Conservation (phyloP, 1,140 invertebrate genomes). For the Zelostemma sp. region DNA sequence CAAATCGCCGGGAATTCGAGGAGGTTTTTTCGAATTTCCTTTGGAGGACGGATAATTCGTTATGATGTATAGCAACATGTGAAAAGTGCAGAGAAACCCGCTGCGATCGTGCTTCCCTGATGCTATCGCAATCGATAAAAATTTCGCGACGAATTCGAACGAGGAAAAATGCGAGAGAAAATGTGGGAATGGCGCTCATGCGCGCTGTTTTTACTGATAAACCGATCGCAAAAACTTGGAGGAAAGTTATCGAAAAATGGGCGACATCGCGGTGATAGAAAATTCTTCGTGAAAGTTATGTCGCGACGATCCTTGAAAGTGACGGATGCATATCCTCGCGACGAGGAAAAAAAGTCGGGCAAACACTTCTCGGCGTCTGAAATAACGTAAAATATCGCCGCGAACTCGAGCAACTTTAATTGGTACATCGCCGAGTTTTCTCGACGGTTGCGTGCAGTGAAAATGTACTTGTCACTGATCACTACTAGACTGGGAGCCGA, state of each 20-base stretch:
- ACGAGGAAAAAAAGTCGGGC: too few relatives aligned
- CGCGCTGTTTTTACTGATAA: background rate
- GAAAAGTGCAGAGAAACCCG: constrained; percentile 36
- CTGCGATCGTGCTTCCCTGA: constrained; percentile 33
- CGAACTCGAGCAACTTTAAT: background rate
- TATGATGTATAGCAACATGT: constrained; percentile 33
- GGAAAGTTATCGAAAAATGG: background rate
- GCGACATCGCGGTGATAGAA: background rate
- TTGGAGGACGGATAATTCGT: constrained; percentile 34
- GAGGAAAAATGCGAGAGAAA: background rate
- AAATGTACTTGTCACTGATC: background rate
- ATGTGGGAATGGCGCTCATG: background rate
- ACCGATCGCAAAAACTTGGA: background rate
- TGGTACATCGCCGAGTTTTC: background rate
- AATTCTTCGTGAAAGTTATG: background rate
- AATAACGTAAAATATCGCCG: background rate
- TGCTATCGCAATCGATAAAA: constrained; percentile 18
- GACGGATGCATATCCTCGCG: background rate
- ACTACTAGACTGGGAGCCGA: background rate
- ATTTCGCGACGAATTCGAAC: constrained; percentile 3
- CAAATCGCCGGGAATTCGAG: constrained; percentile 35
- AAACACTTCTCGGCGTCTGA: too few relatives aligned
- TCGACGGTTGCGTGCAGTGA: background rate
- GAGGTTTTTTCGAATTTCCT: constrained; percentile 20
- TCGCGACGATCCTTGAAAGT: background rate